Base-by-base conservation (phyloP, 2,888 invertebrate species). In the Caprella mutica region DNA sequence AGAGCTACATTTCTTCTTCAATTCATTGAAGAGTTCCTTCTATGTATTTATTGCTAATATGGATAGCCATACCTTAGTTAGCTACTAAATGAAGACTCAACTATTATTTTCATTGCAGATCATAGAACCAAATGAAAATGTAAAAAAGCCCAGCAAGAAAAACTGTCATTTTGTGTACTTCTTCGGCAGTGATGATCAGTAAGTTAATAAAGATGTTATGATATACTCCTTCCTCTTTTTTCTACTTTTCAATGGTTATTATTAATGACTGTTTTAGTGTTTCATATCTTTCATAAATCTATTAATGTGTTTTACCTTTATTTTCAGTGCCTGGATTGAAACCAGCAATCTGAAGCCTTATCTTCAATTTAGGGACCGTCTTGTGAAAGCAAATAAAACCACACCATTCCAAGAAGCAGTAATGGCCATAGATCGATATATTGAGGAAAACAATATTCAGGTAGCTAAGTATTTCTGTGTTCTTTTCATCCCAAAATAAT, bases 161-260 rank as follows among this genome's bases (percentile, higher is more conserved):
- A 84, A 85, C 67, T 78, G 77, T 56, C 85, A 85, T 70, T 92
- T 90, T 76, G 86, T 94, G 66, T 92, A 84, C 75, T 94, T 93
- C 77, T 93, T 90, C 75, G 93, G 93, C 56, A 83, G 87, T n/a
- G 85, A 89, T 69, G 91, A 93, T 73, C 91, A 87, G 92, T 92
- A 79, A 89, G 92, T 9, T n/a, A 12, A 9, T n/a, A 12, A n/a
- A 12, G 35, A 35, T n/a, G 9, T n/a, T 12, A 12, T n/a, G 35
- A 9, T n/a, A 35, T 35, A 12, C 35, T 9, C 35, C 35, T 35
- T 9, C n/a, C 12, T n/a, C n/a, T n/a, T n/a, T n/a, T n/a, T n/a
- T n/a, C n/a, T n/a, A n/a, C n/a, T n/a, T n/a, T n/a, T n/a, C n/a
- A n/a, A n/a, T n/a, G n/a, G n/a, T n/a, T n/a, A n/a, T n/a, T n/a